Evolutionary conservation across 2,888 invertebrate species (phyloP), one percentile per base, ranked within the genome.

Genomic region (Aspidiotus destructor): DNA sequence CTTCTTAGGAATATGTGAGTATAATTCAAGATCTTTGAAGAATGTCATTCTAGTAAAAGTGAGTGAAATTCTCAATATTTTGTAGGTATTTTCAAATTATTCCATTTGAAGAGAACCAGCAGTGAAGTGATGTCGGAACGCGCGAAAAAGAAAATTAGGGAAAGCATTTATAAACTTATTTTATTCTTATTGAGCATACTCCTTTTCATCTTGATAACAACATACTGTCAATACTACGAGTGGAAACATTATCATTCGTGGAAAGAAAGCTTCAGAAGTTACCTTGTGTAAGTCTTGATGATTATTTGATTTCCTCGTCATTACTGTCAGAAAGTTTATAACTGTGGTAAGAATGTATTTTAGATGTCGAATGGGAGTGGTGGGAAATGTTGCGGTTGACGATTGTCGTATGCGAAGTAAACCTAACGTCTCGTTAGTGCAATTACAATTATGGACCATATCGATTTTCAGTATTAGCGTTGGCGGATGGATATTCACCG

Each of bases 401-500:
- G 71, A 81, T 71, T 94, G 94, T 75, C 81, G 83, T 71, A 79
- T 85, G 73, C 83, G 85, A 72, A 79, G 81, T 60, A 83, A 89
- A 3, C 94, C 94, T 0, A 92, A 89, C 73, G 85, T 92, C 69
- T 86, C 88, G 0, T 86, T 91, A 77, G 78, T 91, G 61, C 89
- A 92, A 77, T 77, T 93, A 71, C 90, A 94, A 74, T 79, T 94
- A 73, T 78, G 93, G 70, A 85, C 89, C 68, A 83, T 89, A 72
- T 94, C 93, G 80, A 87, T 87, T 72, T 85, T 88, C 53, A 93
- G 93, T 55, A 84, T 92, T 71, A 83, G 89, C 41, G 91, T 94
- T 88, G 91, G 93, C 6, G 90, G 92, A 0, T 96, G 94, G 93
- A 89, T 92, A 42, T 96, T 93, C 93, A 94, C 91, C 8, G 84